Conservation (phyloP, 2,888 invertebrate species). For the Microctonus hyperodae region DNA sequence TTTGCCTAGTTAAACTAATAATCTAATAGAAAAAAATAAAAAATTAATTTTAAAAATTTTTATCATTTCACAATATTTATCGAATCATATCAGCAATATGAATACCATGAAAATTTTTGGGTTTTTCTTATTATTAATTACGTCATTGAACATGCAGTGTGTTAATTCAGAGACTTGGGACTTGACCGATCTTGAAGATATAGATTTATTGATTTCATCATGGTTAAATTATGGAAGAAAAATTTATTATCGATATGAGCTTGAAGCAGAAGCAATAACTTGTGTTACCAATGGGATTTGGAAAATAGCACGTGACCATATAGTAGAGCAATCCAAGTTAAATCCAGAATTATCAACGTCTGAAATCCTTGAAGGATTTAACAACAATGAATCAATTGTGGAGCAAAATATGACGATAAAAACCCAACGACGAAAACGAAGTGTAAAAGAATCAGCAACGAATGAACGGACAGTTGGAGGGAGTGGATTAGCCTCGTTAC, state of each 20-base stretch:
- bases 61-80: neutral
- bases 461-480: neutral
- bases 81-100: neutral
- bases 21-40: neutral
- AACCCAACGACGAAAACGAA: neutral
- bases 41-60: neutral
- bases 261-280: slow-evolving; percentile 43
- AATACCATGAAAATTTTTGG: neutral
- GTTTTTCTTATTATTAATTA: neutral
- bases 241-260: slow-evolving; percentile 20
- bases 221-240: slow-evolving; percentile 9
- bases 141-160: neutral
- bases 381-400: neutral
- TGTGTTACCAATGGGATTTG: slow-evolving; percentile 36
- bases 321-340: neutral
- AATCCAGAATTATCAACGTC: neutral
- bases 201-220: neutral
- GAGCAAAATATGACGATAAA: neutral
- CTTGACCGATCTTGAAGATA: neutral
- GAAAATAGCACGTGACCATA: neutral
- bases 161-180: neutral
- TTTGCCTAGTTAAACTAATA: neutral
- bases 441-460: neutral
- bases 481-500: slow-evolving; percentile 36
- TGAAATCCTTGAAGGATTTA: neutral